Conservation (phyloP, 1,140 invertebrate genomes). For the Episyrphus balteatus region DNA sequence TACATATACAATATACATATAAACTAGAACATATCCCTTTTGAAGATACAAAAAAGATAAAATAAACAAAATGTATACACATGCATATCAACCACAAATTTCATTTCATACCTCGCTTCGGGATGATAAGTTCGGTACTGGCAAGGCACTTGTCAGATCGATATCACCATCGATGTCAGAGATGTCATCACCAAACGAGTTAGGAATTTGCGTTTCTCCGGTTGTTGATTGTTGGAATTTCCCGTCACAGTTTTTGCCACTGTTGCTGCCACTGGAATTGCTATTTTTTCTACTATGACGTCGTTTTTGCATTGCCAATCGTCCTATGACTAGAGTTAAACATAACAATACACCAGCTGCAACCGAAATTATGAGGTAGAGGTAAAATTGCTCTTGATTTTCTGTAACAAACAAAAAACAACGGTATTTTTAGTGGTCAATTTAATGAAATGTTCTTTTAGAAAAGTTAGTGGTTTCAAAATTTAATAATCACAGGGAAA, state of each 20-base stretch:
- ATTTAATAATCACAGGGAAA: too few species aligned
- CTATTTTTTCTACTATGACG: slow-evolving; percentile 39
- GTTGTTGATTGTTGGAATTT: slow-evolving; percentile 44
- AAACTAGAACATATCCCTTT: too few species aligned
- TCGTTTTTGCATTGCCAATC: slow-evolving; percentile 50
- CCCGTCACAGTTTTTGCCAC: slow-evolving; percentile 17
- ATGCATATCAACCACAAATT: too few species aligned
- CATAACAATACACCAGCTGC: slow-evolving; percentile 55
- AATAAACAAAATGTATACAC: too few species aligned
- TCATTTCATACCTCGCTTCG: slow-evolving; percentile 19
- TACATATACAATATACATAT: too few species aligned
- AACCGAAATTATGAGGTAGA: slow-evolving; percentile 64
- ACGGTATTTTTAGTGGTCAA: too few species aligned
- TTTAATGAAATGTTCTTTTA: too few species aligned
- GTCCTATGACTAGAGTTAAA: slow-evolving; percentile 52
- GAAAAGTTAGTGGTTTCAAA: too few species aligned
- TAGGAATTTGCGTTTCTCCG: slow-evolving; percentile 48
- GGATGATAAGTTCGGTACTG: slow-evolving; percentile 37
- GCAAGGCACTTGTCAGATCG: slow-evolving; percentile 49
- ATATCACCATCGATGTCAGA: slow-evolving; percentile 62
- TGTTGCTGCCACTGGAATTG: slow-evolving; percentile 14
- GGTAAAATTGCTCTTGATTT: slow-evolving; percentile 63
- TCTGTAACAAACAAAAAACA: slow-evolving; percentile 42
- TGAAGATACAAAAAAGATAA: too few species aligned
- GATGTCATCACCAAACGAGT: slow-evolving; percentile 59